Evolutionary conservation across 2,888 invertebrate genomes (phyloP).

Genomic region (Amblyjoppa proteus): DNA sequence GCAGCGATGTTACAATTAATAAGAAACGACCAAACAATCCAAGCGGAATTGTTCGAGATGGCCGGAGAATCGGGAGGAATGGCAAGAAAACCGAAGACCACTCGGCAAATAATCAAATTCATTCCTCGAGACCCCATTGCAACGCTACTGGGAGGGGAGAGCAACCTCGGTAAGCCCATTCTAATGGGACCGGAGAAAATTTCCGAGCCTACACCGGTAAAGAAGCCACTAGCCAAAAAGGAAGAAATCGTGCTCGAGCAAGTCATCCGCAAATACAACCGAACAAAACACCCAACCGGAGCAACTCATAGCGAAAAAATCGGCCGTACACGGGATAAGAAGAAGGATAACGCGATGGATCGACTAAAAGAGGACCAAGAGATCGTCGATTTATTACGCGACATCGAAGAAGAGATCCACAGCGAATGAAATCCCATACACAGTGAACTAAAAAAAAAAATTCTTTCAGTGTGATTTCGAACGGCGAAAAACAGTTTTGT

Average conservation of each 20-base stretch:
- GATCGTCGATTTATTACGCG: not conserved
- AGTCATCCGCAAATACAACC: not conserved
- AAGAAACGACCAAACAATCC: not conserved
- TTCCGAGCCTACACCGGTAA: not conserved
- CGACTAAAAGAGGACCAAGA: not conserved
- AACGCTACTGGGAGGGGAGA: not conserved
- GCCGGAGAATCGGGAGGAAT: not conserved
- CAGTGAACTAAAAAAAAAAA: not conserved
- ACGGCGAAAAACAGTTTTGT: too few species aligned
- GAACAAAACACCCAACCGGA: not conserved
- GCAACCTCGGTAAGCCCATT: not conserved
- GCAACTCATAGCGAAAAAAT: not conserved
- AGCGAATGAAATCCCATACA: not conserved
- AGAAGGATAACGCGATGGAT: not conserved
- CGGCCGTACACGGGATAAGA: not conserved
- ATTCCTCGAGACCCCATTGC: not conserved
- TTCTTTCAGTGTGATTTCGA: too few species aligned
- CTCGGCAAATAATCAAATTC: not conserved
- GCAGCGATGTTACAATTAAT: not conserved
- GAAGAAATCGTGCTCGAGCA: not conserved
- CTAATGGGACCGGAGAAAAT: not conserved
- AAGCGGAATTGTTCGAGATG: not conserved
- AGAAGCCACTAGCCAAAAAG: not conserved
- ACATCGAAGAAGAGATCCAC: not conserved
- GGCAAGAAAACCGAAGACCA: not conserved